Evolutionary conservation across 2,888 invertebrate genomes (phyloP), one percentile per base, ranked within the genome.

Genomic region (Glyphotaelius pellucidus): DNA sequence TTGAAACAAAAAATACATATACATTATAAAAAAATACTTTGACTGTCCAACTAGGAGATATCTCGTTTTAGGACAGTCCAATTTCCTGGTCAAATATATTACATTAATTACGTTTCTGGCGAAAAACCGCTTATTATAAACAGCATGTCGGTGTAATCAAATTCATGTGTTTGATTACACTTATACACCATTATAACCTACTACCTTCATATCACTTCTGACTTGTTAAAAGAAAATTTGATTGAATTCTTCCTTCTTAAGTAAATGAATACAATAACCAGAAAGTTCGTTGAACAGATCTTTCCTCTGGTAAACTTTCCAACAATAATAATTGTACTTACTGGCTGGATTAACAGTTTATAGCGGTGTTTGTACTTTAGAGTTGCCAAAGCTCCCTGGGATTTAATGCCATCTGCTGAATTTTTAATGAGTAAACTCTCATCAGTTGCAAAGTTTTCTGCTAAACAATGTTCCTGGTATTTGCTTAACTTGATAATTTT

Each of bases 351-450:
- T 90, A 90, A 90, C 85, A 90, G 90, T 90, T 90, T 85, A 90
- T 83, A 79, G 85, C 79, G 67, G 85, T 90, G 90, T 90, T 85
- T 90, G 83, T 90, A 80, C 81, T 90, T 52, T 38, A 85, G 30
- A 52, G 52, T 79, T 38, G 79, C 85, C 67, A 47, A 90, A 38
- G 79, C 81, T 67, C 90, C 79, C 32, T 42, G 90, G 91, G 85
- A 91, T 52, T 87, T 91, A 80, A 87, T 87, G 87, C 87, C 87
- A 91, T 87, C 86, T 80, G 86, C 67, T 86, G 86, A 91, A 91
- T 91, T 91, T 91, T 87, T 87, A 91, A 91, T 87, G 91, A 91
- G 91, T 35, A 80, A 52, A 83, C 85, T 90, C 83, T 90, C 90
- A 47, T 90, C 90, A 67, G 83, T 90, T 83, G 85, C 90, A 52